phyloP scores from a whole-genome alignment of 2,888 invertebrate species.

The Dynastes maya region DNA sequence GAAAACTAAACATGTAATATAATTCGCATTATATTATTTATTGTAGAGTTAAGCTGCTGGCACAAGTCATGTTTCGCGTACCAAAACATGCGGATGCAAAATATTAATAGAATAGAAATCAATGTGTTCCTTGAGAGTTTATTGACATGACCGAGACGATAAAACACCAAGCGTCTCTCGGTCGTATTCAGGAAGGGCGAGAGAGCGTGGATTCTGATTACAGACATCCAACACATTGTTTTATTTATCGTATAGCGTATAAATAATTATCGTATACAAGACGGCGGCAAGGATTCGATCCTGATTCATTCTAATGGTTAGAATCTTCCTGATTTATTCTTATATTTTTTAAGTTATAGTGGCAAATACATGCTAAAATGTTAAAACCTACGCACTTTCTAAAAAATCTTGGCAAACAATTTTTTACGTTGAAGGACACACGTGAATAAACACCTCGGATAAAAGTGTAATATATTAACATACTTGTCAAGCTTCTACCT shows the following conservation, averaged over 20 bases:
- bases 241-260: conserved; percentile 31
- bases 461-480: neutral
- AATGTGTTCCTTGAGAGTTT: conserved; percentile 45
- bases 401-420: conserved; percentile 19
- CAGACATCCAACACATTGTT: conserved; percentile 36
- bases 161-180: conserved; percentile 35
- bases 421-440: conserved; percentile 32
- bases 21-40: conserved; percentile 32
- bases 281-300: conserved; percentile 9
- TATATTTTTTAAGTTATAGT: neutral
- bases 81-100: conserved; percentile 45
- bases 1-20: conserved; percentile 25
- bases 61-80: conserved; percentile 35
- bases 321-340: neutral
- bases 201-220: conserved; percentile 39
- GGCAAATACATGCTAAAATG: neutral
- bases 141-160: conserved; percentile 48
- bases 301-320: neutral
- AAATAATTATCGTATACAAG: conserved; percentile 33
- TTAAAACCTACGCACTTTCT: conserved; percentile 15
- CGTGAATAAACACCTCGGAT: conserved; percentile 12
- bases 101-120: conserved; percentile 48
- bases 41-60: conserved; percentile 25
- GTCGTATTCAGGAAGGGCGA: conserved; percentile 23
- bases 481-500: no score